Evolutionary conservation across 2,888 invertebrate genomes (phyloP), one percentile per base, ranked within the genome.

Genomic region (Erebia aethiops): DNA sequence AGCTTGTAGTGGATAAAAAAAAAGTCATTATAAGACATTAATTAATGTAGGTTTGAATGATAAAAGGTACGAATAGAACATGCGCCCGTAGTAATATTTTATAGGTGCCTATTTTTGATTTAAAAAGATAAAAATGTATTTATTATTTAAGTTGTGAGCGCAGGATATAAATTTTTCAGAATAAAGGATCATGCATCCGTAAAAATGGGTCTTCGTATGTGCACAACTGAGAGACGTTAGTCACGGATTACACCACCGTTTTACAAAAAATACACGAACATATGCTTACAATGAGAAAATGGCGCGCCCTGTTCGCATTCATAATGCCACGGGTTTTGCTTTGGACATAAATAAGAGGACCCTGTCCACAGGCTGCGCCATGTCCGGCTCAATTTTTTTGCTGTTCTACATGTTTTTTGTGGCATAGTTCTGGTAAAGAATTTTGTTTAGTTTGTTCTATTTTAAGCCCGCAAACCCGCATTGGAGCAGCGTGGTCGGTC

Each of bases 291-390:
- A 77, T 73, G 72, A 74, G 63, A 73, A 75, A 75, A 78, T 77
- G 77, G 80, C 80, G 46, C 80, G 81, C 81, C 82, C 79, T 83
- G 81, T 82, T 82, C 80, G 81, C 83, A 84, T 87, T 88, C 84
- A 87, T 84, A 86, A 87, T 79, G 80, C 78, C 49, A 16, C 77
- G 82, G 79, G 82, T 83, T 85, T 85, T 84, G 82, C 81, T 78
- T 81, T 76, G 81, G 81, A 82, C 82, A 83, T 83, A 83, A 87
- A 87, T 84, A 87, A 83, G 82, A 81, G 84, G 84, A 84, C 82
- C 80, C 76, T 84, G 84, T 82, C 82, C 82, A 80, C 82, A 81
- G 81, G 81, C 80, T 76, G 75, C 75, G 76, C 78, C 76, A 77
- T 78, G 71, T 74, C 75, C 73, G 77, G 75, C 74, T 76, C 70